phyloP scores from a whole-genome alignment of 2,888 invertebrate species.

The Drosophila setosimentum region DNA sequence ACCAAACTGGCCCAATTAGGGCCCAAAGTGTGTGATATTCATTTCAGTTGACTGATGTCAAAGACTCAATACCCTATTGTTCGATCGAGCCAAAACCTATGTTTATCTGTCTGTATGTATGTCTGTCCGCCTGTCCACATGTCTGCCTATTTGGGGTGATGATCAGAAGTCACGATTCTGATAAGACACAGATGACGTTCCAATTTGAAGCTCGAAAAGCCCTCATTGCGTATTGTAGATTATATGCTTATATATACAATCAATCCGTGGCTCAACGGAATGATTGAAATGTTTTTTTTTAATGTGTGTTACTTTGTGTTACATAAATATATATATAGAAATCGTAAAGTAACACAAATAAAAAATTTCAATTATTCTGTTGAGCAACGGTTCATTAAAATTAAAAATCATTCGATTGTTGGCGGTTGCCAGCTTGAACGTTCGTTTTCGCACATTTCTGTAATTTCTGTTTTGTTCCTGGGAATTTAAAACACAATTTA shows the following conservation, averaged over 20 bases:
- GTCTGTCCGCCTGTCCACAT: conserved; percentile 1
- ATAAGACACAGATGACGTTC: conserved; percentile 50
- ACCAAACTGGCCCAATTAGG: conserved; percentile 31
- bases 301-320: conserved; percentile 18
- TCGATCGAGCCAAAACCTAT: not conserved
- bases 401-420: conserved; percentile 44
- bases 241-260: conserved; percentile 10
- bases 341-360: conserved; percentile 22
- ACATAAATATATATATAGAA: not conserved
- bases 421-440: conserved; percentile 22
- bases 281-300: conserved; percentile 35
- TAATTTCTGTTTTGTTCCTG: not conserved
- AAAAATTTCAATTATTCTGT: conserved; percentile 42
- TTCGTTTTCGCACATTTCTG: conserved; percentile 10
- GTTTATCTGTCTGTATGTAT: not conserved
- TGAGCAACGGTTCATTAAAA: conserved; percentile 20
- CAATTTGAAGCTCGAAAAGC: conserved; percentile 46
- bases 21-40: conserved; percentile 1
- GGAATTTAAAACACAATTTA: not conserved
- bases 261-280: conserved; percentile 18
- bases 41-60: not conserved
- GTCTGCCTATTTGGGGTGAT: conserved; percentile 13
- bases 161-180: conserved; percentile 29
- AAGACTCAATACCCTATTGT: not conserved
- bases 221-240: conserved; percentile 34